A percentile compares a stretch with the other conserved stretches of the same genome.
Evolutionary conservation across 2,113 vertebrate species (phyloP).

Genomic region (Heliornis fulica): DNA sequence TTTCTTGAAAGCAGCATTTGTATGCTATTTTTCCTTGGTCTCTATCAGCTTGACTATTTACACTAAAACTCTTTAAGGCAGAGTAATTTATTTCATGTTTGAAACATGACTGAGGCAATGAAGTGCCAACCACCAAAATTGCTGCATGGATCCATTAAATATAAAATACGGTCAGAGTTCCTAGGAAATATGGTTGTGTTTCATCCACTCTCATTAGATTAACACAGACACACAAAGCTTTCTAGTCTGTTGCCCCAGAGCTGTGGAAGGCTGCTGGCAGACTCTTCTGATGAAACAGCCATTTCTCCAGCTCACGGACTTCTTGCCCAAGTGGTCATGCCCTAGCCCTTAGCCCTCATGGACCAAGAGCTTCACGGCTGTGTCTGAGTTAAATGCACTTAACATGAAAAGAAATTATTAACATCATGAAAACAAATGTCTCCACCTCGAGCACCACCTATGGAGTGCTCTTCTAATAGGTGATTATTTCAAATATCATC

Average conservation of each 20-base stretch:
- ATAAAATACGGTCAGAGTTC: not conserved
- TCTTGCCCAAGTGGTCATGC: not conserved
- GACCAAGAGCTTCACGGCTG: not conserved
- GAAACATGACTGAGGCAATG: not conserved
- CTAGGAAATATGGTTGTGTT: not conserved
- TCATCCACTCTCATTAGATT: not conserved
- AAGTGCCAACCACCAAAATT: not conserved
- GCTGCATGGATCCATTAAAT: not conserved
- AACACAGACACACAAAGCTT: not conserved
- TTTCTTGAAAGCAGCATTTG: not conserved
- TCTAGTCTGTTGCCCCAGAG: not conserved
- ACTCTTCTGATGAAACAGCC: not conserved
- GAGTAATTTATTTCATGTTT: not conserved
- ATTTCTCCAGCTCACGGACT: not conserved
- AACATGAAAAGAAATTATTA: not conserved
- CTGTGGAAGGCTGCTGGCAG: not conserved
- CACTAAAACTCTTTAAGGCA: not conserved
- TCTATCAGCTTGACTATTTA: not conserved
- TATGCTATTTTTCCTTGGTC: not conserved
- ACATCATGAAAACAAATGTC: not conserved
- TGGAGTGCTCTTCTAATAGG: not conserved
- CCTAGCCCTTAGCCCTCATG: not conserved
- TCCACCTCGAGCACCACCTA: not conserved
- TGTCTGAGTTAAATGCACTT: not conserved
- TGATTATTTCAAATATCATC: not conserved